phyloP scores from a whole-genome alignment of 53 echinoderm and acorn worm genomes.

The Mesocentrotus franciscanus region DNA sequence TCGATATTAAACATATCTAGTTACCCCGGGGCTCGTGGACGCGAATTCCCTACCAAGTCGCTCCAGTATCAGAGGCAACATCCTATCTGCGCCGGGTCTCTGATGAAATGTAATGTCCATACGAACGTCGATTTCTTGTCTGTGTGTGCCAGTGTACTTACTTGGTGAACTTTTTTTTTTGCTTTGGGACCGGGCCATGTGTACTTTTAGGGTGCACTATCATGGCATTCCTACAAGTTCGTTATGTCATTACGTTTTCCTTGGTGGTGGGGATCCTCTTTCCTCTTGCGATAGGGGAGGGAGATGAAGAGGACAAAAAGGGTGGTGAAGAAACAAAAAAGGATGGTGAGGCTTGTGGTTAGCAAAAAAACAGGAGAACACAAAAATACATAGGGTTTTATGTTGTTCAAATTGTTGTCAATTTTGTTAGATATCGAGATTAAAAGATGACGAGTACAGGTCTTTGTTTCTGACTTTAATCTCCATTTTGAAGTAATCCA shows the following conservation, averaged over 20 bases:
- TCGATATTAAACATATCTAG: constrained; percentile 68
- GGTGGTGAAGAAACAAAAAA: background rate
- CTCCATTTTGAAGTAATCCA: background rate
- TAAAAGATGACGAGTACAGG: too few species aligned
- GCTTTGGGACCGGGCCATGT: constrained; percentile 43
- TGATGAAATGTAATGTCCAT: constrained; percentile 53
- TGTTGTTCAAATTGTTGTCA: background rate
- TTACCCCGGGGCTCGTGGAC: constrained; percentile 43
- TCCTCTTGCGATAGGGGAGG: background rate
- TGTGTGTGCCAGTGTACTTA: constrained; percentile 51
- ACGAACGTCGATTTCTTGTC: constrained; percentile 25
- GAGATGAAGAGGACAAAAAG: background rate
- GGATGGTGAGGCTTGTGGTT: too few species aligned
- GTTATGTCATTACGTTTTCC: constrained; percentile 29
- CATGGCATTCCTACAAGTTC: constrained; percentile 28
- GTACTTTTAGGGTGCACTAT: constrained; percentile 58
- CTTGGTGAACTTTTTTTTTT: constrained; percentile 41
- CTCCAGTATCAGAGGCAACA: constrained; percentile 11
- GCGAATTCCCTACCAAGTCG: constrained; percentile 50
- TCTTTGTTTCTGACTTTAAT: background rate
- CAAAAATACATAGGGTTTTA: too few species aligned
- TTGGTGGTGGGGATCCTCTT: background rate
- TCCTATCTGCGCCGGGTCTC: constrained; percentile 15
- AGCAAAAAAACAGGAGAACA: too few species aligned
- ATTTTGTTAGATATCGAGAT: too few species aligned